Evolutionary conservation across 92 coral and sea anemone genomes (phyloP), one percentile per base, ranked within the genome.

Genomic region (Porites lobata): DNA sequence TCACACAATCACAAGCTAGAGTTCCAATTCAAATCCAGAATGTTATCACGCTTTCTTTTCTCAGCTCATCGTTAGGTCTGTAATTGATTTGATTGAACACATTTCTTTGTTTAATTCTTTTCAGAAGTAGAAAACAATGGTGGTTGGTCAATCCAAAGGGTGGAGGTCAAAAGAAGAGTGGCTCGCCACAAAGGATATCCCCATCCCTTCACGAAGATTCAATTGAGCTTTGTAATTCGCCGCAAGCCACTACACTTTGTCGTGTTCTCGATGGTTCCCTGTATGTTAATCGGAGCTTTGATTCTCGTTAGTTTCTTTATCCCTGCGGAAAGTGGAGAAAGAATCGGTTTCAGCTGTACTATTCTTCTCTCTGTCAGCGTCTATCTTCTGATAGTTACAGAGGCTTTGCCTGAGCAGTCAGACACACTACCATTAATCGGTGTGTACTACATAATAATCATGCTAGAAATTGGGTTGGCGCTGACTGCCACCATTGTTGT

Each of bases 291-390:
- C 22, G 87, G 94, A 13, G 12, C 75, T 22, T 62, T 96, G 63
- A 87, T 94, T 38, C 76, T 96, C 52, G 78, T 92, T 8, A 90
- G 91, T 75, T 96, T 96, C 86, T 91, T 80, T 51, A 91, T 96
- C 13, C 98, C 98, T 8, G 93, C 93, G 10, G 96, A 96, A 75
- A 94, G 98, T 26, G 98, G 96, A 14, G 98, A 96, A 69, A 75
- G 96, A 65, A 90, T 96, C 68, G 96, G 98, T 2, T 87, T 92
- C 29, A 84, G 94, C 29, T 87, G 90, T 24, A 93, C 98, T 1
- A 83, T 94, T 52, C 84, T 96, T 19, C 87, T 96, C 2, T 79
- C 98, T 2, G 86, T 94, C 89, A 94, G 94, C 21, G 98, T 94
- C 4, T 96, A 94, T 51, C 84, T 94, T 17, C 77, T 96, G 83